Base-by-base conservation (phyloP, 2,888 invertebrate species). In the Lasius platythorax region DNA sequence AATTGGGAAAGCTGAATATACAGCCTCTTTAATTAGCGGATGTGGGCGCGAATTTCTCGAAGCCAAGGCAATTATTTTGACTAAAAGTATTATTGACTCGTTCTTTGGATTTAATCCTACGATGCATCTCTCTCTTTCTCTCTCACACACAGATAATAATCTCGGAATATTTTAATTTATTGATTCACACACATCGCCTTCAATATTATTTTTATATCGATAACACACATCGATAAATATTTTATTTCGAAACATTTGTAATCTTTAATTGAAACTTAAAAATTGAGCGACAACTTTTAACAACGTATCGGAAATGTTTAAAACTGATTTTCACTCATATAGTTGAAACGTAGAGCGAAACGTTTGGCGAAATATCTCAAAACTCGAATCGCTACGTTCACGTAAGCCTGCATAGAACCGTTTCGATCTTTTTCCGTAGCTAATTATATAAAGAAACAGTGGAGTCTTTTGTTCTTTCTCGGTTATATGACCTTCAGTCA, bases 401-500 rank as follows among this genome's bases (percentile, higher is more conserved):
- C 50, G 33, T 23, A 73, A 70, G 8, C 3, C 15, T 23, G 67
- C 43, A 73, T 74, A 73, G 85, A 91, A 92, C 92, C 90, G 91
- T 93, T 93, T 91, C 87, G 87, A 87, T 86, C 86, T 87, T 8
- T n/a, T 86, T 86, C 82, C 87, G 87, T 90, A 91, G 90, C 87
- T 89, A 89, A 76, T 74, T 85, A 83, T 75, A 85, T 78, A 88
- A 90, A 85, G 86, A 87, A 92, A 92, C 91, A 92, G 88, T 90
- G 79, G 85, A 88, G 89, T 86, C 90, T 90, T 90, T 91, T 93
- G 93, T 93, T 91, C 93, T 91, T 91, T 87, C 72, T 82, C 76
- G 82, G 82, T 84, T 86, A 85, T 86, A 85, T 87, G 88, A 85
- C 89, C 88, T 79, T 83, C 82, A 37, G 83, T 64, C 85, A 43